phyloP scores from a whole-genome alignment of 2,113 vertebrate species.

The Lampris megalopsis region DNA sequence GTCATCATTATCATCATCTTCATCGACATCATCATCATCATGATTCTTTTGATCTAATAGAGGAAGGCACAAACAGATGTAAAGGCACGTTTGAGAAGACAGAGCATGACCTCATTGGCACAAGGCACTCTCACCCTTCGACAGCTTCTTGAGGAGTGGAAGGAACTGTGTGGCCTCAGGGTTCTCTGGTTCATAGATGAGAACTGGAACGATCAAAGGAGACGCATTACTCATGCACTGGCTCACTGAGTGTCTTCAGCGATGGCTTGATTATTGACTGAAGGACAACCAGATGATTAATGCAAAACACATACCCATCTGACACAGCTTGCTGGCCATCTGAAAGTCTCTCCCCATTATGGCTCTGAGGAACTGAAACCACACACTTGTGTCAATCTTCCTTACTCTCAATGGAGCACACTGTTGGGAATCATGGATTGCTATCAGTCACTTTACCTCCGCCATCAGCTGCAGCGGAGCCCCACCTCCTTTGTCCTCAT shows the following conservation, averaged over 20 bases:
- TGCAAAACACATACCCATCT: slow-evolving; percentile 85
- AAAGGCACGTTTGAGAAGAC: neutral
- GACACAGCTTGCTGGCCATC: slow-evolving; percentile 85
- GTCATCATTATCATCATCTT: slow-evolving; percentile 8
- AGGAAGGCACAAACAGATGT: neutral
- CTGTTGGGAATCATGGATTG: neutral
- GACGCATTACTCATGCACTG: slow-evolving; percentile 33
- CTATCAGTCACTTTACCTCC: slow-evolving; percentile 72
- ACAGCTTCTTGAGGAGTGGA: slow-evolving; percentile 83
- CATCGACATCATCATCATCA: slow-evolving; percentile 56
- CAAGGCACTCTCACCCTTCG: slow-evolving; percentile 71
- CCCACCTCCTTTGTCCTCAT: slow-evolving; percentile 48
- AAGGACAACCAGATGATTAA: slow-evolving; percentile 12
- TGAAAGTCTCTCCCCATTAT: slow-evolving; percentile 81
- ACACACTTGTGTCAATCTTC: slow-evolving; percentile 12
- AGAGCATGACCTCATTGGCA: neutral
- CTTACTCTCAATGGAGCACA: neutral
- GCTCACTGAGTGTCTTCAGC: neutral
- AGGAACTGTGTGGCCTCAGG: slow-evolving; percentile 84
- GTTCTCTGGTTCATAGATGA: slow-evolving; percentile 87
- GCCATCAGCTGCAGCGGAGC: slow-evolving; percentile 82
- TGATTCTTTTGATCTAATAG: slow-evolving; percentile 48
- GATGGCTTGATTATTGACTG: slow-evolving; percentile 14
- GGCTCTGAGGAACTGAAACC: slow-evolving; percentile 86
- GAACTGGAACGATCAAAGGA: slow-evolving; percentile 74